phyloP scores from a whole-genome alignment of 2,113 vertebrate species.

The Ailurus styani region DNA sequence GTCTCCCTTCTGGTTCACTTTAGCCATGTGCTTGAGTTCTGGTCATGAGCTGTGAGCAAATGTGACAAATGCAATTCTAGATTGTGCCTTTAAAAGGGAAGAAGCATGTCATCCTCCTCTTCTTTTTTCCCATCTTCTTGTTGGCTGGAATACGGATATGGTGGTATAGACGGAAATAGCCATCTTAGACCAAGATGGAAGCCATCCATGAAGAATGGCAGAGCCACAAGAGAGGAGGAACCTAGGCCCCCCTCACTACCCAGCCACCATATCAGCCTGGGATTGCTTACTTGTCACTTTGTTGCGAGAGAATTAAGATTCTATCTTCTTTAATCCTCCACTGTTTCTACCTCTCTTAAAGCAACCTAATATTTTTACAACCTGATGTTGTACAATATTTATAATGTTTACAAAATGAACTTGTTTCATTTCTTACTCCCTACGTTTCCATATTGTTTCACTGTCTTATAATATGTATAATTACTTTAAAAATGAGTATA shows the following conservation, averaged over 20 bases:
- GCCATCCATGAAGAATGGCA: background rate
- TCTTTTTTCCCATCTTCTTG: background rate
- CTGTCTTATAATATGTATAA: background rate
- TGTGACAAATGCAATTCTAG: background rate
- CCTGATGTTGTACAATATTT: background rate
- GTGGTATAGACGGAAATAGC: background rate
- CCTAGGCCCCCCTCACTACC: fast-evolving
- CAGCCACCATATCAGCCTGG: background rate
- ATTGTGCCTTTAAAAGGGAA: background rate
- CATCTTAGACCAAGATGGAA: background rate
- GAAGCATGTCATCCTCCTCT: background rate
- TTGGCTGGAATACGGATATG: background rate
- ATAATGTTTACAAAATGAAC: background rate
- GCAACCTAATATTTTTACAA: background rate
- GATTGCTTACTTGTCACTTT: background rate
- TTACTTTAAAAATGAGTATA: background rate
- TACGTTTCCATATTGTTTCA: background rate
- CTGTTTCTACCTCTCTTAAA: background rate
- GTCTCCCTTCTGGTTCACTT: background rate
- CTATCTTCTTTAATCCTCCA: background rate
- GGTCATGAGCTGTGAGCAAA: background rate
- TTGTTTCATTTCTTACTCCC: background rate
- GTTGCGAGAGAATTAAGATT: background rate
- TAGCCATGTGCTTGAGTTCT: background rate
- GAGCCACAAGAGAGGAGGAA: background rate